These are phyloP conservation scores for Equus przewalskii DNA, from an alignment of 2,113 vertebrate species.

Conservation along the genomic window DNA sequence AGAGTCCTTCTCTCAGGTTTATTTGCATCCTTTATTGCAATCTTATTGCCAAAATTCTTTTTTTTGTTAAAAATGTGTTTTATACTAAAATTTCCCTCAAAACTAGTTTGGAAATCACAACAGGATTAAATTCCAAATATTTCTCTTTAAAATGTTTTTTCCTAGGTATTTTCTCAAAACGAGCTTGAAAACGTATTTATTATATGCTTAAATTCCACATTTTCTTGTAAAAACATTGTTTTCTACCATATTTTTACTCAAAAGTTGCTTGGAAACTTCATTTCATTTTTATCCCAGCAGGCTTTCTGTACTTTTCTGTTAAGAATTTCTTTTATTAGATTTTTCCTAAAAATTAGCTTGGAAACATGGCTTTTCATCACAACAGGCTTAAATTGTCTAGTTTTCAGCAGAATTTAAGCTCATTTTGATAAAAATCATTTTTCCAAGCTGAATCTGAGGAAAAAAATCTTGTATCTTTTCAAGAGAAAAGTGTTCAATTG, in stretches of 20 bases:
- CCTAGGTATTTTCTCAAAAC: neutral
- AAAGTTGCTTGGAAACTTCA: neutral
- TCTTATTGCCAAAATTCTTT: neutral
- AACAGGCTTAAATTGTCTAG: neutral
- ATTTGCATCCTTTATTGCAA: neutral
- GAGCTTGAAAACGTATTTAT: slow-evolving; percentile 51
- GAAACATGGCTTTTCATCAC: slow-evolving; percentile 8
- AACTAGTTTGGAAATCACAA: slow-evolving; percentile 3
- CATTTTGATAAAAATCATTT: slow-evolving; percentile 23
- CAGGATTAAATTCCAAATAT: neutral
- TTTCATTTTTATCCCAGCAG: slow-evolving; percentile 58
- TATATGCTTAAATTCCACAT: neutral
- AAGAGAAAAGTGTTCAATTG: neutral
- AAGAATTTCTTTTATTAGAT: slow-evolving; percentile 52
- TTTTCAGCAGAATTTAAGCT: slow-evolving; percentile 28
- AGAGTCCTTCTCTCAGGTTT: neutral
- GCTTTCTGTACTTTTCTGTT: slow-evolving; percentile 5
- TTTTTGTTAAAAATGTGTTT: neutral
- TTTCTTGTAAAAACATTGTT: slow-evolving; percentile 51
- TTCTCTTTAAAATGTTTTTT: neutral
- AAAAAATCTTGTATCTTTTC: neutral
- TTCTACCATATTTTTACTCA: slow-evolving; percentile 46
- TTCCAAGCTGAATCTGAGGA: neutral
- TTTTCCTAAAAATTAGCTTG: slow-evolving; percentile 45
- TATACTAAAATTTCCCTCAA: neutral